These are phyloP conservation scores for Brachionus sp. DNA, from an alignment of 1,140 invertebrate species.

Conservation along the genomic window DNA sequence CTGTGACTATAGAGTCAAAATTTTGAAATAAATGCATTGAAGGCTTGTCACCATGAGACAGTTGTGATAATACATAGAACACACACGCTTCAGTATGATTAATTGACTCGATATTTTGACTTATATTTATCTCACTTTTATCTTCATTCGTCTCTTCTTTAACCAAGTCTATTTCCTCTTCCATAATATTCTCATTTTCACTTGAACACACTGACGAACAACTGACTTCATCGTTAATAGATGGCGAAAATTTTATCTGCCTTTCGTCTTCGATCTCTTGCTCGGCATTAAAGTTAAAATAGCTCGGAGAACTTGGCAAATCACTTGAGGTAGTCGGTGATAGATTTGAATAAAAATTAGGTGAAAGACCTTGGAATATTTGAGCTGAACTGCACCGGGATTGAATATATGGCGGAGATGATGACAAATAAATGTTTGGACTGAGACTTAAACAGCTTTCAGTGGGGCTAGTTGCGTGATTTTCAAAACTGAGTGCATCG, in stretches of 20 bases:
- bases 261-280: background rate
- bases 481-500: background rate
- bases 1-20: constrained; percentile 20
- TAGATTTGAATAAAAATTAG: background rate
- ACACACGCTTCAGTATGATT: constrained; percentile 40
- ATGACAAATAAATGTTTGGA: background rate
- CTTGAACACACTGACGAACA: background rate
- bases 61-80: constrained; percentile 41
- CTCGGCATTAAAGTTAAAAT: constrained; percentile 2
- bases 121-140: background rate
- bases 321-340: constrained; percentile 6
- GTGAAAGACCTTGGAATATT: constrained; percentile 30
- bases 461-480: constrained; percentile 16
- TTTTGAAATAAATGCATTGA: background rate
- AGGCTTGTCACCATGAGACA: constrained; percentile 43
- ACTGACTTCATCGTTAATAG: background rate
- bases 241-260: constrained; percentile 27
- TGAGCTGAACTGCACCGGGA: constrained; percentile 29
- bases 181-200: background rate
- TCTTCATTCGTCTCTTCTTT: background rate
- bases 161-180: background rate
- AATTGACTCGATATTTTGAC: constrained; percentile 37
- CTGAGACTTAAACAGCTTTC: constrained; percentile 27
- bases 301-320: background rate
- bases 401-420: background rate